phyloP scores from a whole-genome alignment of 2,113 vertebrate genomes.

The Salvator merianae region DNA sequence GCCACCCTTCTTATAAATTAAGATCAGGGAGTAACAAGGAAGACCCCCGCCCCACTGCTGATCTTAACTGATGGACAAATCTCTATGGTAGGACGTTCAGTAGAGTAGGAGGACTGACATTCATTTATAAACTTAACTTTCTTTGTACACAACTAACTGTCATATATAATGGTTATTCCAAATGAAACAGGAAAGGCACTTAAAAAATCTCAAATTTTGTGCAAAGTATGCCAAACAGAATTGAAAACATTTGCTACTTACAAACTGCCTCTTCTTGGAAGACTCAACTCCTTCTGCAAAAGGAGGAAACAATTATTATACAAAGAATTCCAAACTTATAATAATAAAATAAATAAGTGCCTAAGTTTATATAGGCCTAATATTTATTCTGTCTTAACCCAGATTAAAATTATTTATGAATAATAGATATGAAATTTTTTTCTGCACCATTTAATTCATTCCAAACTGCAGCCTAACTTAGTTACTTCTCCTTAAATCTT shows the following conservation, averaged over 20 bases:
- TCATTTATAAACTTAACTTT: constrained; percentile 25
- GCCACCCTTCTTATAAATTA: too few relatives aligned
- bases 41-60: too few relatives aligned
- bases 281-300: constrained; percentile 96
- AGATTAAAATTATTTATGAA: background rate
- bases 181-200: constrained; percentile 31
- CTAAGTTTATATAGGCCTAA: background rate
- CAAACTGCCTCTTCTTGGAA: constrained; percentile 97
- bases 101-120: constrained; percentile 23
- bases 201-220: constrained; percentile 33
- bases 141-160: constrained; percentile 20
- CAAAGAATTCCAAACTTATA: background rate
- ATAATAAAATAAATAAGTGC: background rate
- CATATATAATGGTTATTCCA: constrained; percentile 44
- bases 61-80: too few relatives aligned
- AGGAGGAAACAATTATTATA: constrained; percentile 52
- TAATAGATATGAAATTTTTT: background rate
- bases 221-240: constrained; percentile 4
- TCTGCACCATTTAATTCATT: background rate
- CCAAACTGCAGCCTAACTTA: background rate
- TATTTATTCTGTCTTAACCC: background rate
- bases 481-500: background rate
- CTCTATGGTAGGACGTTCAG: background rate
- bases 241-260: constrained; percentile 80
- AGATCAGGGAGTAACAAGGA: too few relatives aligned